A percentile compares a stretch with the other conserved stretches of the same genome.
Evolutionary conservation across 2,888 invertebrate genomes (phyloP).

Genomic region (Odontocerum albicorne): DNA sequence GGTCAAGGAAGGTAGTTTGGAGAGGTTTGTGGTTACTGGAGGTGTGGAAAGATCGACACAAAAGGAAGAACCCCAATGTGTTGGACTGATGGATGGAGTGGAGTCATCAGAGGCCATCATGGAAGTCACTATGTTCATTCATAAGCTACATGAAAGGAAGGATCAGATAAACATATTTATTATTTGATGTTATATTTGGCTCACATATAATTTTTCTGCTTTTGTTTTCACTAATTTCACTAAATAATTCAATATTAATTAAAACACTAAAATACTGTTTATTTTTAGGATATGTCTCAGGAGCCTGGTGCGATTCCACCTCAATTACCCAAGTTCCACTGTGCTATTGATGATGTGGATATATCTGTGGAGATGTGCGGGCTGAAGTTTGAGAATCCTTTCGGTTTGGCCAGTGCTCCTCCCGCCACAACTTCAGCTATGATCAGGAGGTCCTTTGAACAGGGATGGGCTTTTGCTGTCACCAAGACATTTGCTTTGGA

Average conservation of each 20-base stretch:
- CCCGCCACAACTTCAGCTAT: conserved; percentile 94
- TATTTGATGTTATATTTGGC: no score
- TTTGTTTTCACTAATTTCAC: neutral
- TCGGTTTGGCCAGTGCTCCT: conserved; percentile 95
- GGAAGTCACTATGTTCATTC: no score
- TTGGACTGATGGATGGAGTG: no score
- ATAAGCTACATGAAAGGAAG: no score
- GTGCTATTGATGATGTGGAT: conserved; percentile 92
- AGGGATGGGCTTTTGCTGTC: conserved; percentile 97
- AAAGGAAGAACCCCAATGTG: no score
- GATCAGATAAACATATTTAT: no score
- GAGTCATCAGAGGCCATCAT: no score
- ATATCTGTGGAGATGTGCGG: conserved; percentile 92
- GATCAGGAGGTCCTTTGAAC: conserved; percentile 92
- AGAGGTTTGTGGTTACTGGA: no score
- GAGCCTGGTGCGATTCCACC: conserved; percentile 50
- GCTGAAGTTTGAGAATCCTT: conserved; percentile 92
- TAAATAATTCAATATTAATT: neutral
- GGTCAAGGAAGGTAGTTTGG: no score
- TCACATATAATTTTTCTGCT: no score
- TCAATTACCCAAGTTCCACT: conserved; percentile 87
- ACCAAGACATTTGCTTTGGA: conserved; percentile 96
- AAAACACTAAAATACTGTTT: no score
- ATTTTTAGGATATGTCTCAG: conserved; percentile 29
- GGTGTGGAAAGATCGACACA: no score